Percentiles rank a stretch among this genome's conserved stretches.
These are phyloP conservation scores for Henricia sp. DNA, from an alignment of 53 echinoderm and acorn worm genomes.

Conservation along the genomic window DNA sequence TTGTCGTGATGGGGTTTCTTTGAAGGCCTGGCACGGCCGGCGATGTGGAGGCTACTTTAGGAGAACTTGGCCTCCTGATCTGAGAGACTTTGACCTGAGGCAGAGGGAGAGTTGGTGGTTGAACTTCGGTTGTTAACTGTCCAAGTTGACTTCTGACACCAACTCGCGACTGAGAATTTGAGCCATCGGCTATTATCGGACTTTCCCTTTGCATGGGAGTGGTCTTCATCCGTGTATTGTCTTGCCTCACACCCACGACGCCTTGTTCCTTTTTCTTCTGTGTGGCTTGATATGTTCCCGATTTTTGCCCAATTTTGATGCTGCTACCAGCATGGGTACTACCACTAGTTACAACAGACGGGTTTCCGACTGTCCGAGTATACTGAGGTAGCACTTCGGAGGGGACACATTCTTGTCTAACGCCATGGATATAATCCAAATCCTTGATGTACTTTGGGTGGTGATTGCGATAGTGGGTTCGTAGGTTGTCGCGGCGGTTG, in stretches of 20 bases:
- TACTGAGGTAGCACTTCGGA: neutral
- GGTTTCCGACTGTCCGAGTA: neutral
- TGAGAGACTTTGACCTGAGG: neutral
- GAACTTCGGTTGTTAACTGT: neutral
- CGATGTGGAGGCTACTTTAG: neutral
- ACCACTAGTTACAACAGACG: neutral
- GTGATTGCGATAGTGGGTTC: constrained; percentile 21
- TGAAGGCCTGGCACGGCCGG: neutral
- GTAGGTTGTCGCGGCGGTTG: constrained; percentile 40
- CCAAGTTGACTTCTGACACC: neutral
- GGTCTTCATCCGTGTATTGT: neutral
- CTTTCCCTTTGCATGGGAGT: neutral
- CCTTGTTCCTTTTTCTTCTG: neutral
- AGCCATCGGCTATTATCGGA: neutral
- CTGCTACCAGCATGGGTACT: neutral
- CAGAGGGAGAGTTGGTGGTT: neutral
- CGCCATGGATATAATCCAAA: constrained; percentile 15
- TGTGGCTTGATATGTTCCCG: neutral
- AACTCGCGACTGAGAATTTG: too few species aligned
- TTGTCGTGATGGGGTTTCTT: neutral
- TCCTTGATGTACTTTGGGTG: constrained; percentile 21
- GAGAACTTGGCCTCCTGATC: neutral
- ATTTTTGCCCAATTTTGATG: neutral
- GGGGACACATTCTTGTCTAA: neutral
- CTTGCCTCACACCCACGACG: neutral